These are phyloP conservation scores for Catotricha subobsoleta DNA, from an alignment of 2,888 invertebrate species.

Conservation along the genomic window DNA sequence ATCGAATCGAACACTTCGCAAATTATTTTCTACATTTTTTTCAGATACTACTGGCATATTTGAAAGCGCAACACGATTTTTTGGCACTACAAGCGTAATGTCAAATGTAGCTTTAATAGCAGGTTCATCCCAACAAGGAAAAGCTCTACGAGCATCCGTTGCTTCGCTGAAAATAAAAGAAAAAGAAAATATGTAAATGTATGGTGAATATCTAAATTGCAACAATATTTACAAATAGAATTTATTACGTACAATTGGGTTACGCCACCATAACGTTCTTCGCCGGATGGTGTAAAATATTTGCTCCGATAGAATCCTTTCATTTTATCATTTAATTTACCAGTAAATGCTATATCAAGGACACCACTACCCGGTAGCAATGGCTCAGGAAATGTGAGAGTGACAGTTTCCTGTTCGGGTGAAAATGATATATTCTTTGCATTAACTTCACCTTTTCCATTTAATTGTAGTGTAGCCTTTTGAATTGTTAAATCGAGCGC, in stretches of 20 bases:
- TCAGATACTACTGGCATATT: constrained; percentile 64
- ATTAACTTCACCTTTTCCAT: constrained; percentile 28
- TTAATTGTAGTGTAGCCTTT: constrained; percentile 36
- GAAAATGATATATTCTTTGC: constrained; percentile 20
- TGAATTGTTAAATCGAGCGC: constrained; percentile 55
- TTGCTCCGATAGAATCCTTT: constrained; percentile 89
- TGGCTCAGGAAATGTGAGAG: constrained; percentile 41
- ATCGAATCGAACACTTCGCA: constrained; percentile 48
- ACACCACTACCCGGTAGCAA: constrained; percentile 37
- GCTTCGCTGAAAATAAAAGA: constrained; percentile 33
- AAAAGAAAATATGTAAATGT: background rate
- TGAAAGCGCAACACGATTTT: constrained; percentile 69
- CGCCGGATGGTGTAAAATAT: constrained; percentile 53
- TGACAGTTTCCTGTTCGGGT: constrained; percentile 48
- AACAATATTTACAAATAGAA: constrained; percentile 8
- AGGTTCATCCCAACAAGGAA: constrained; percentile 98
- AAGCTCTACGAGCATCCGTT: constrained; percentile 79
- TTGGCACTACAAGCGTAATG: constrained; percentile 65
- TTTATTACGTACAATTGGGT: constrained; percentile 50
- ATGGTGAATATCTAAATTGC: background rate
- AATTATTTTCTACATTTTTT: constrained; percentile 23
- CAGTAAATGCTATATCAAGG: constrained; percentile 57
- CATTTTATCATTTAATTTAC: constrained; percentile 81
- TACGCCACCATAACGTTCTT: constrained; percentile 67
- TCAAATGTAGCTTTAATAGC: constrained; percentile 90